Conservation (phyloP, 1,140 invertebrate species). For the Procambarus virginalis region DNA sequence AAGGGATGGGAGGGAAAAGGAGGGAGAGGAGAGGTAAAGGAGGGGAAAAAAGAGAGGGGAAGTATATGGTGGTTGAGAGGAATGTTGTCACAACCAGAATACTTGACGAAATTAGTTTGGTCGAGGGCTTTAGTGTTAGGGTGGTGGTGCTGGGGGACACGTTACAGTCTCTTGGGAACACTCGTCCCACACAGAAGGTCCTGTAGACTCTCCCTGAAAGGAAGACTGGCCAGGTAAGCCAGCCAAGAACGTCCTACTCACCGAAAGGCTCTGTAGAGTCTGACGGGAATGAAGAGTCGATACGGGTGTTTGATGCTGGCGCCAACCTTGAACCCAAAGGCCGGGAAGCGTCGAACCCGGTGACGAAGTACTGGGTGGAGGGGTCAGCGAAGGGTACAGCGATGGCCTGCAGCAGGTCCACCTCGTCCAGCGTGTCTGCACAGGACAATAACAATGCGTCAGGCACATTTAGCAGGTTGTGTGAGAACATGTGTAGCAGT, state of each 20-base stretch:
- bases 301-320: constrained; percentile 91
- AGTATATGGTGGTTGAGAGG: too few species aligned
- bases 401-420: constrained; percentile 76
- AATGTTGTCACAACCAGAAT: too few species aligned
- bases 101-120: too few species aligned
- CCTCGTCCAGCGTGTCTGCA: constrained; percentile 60
- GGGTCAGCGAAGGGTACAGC: constrained; percentile 75
- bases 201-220: too few species aligned
- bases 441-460: background rate
- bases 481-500: background rate
- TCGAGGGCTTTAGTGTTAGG: too few species aligned
- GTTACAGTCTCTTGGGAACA: too few species aligned
- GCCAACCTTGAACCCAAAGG: constrained; percentile 87
- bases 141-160: too few species aligned
- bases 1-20: too few species aligned
- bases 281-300: constrained; percentile 88
- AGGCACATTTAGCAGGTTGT: background rate
- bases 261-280: constrained; percentile 88
- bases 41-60: too few species aligned
- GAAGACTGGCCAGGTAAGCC: too few species aligned
- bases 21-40: too few species aligned
- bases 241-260: constrained; percentile 8
- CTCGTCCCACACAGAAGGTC: too few species aligned
- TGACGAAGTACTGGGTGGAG: constrained; percentile 75
- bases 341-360: constrained; percentile 89